Conservation (phyloP, 2,888 invertebrate genomes). For the Orthosia gracilis region DNA sequence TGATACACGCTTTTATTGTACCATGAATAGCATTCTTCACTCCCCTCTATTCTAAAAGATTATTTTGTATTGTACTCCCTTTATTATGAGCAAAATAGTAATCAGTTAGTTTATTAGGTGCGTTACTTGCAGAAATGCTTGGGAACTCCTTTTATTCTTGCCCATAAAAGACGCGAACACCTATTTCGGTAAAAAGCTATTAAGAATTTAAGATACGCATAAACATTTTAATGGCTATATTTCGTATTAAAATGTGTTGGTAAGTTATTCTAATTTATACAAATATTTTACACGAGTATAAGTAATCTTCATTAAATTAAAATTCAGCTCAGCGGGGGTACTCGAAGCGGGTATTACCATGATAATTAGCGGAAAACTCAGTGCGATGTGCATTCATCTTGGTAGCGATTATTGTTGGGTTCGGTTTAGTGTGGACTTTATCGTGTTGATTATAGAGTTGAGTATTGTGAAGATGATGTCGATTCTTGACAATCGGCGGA, state of each 20-base stretch:
- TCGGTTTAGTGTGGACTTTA: conserved; percentile 44
- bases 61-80: conserved; percentile 86
- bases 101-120: conserved; percentile 88
- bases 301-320: conserved; percentile 77
- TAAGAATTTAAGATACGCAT: conserved; percentile 65
- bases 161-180: conserved; percentile 67
- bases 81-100: conserved; percentile 86
- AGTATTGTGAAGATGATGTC: conserved; percentile 45
- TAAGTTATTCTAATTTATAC: conserved; percentile 71
- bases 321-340: conserved; percentile 76
- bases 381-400: conserved; percentile 77
- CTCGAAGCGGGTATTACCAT: conserved; percentile 78
- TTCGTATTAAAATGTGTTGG: conserved; percentile 63
- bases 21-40: conserved; percentile 87
- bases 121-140: conserved; percentile 86
- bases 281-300: conserved; percentile 65
- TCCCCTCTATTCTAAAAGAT: conserved; percentile 86
- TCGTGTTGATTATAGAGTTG: conserved; percentile 32
- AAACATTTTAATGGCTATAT: conserved; percentile 60
- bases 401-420: conserved; percentile 59
- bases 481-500: conserved; percentile 74
- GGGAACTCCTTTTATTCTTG: conserved; percentile 73
- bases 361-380: conserved; percentile 86
- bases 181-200: conserved; percentile 67
- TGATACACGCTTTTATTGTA: conserved; percentile 84